Conservation (phyloP, 1,140 invertebrate species). For the Philopotamus ludificatus region DNA sequence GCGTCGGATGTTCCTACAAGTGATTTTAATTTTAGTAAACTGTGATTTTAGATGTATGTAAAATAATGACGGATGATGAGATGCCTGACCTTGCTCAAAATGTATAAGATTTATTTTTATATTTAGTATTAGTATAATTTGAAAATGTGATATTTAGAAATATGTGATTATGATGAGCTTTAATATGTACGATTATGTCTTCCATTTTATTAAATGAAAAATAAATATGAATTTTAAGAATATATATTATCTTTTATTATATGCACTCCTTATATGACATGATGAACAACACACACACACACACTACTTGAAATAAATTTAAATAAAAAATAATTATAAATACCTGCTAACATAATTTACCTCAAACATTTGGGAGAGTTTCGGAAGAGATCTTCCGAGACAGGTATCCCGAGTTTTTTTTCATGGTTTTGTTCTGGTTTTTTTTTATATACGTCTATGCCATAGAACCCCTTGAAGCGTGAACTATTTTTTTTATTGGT, state of each 20-base stretch:
- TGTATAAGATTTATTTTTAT: no score
- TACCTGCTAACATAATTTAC: no score
- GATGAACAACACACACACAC: neutral
- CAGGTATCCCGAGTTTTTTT: neutral
- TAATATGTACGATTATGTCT: constrained; percentile 28
- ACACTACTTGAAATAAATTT: neutral
- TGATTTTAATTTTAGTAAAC: constrained; percentile 14
- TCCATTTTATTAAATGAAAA: constrained; percentile 28
- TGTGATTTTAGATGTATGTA: constrained; percentile 37
- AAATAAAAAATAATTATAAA: neutral
- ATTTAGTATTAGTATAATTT: no score
- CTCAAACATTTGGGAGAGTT: neutral
- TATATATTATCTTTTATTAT: neutral
- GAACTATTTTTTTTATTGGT: constrained; percentile 27
- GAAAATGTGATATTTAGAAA: constrained; percentile 12
- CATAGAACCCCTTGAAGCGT: constrained; percentile 21
- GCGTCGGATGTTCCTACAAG: neutral
- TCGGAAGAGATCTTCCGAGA: neutral
- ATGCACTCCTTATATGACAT: no score
- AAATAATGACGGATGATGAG: constrained; percentile 21
- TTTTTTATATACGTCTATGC: neutral
- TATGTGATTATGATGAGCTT: constrained; percentile 32
- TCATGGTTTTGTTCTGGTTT: neutral
- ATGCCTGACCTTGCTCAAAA: constrained; percentile 40
- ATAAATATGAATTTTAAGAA: neutral